Evolutionary conservation across 1,140 invertebrate genomes (phyloP).

Genomic region (Ditylenchus dipsaci): DNA sequence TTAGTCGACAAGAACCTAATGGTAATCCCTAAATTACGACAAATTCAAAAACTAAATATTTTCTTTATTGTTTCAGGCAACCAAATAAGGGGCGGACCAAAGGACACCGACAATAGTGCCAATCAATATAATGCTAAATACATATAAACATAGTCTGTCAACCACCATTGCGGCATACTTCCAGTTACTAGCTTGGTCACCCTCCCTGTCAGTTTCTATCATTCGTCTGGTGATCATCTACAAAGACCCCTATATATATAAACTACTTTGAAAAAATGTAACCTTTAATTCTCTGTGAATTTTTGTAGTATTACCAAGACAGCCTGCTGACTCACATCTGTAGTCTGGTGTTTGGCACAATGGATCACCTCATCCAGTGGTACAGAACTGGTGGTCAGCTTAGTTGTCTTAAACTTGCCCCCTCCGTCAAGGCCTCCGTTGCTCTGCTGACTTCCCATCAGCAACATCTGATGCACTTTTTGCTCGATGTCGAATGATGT

Average conservation of each 20-base stretch:
- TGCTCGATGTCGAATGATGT: slow-evolving; percentile 51
- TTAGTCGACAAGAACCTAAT: too few species aligned
- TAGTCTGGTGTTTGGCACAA: slow-evolving; percentile 1
- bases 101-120: slow-evolving; percentile 59
- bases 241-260: neutral
- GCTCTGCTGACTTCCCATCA: slow-evolving; percentile 1
- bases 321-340: slow-evolving; percentile 22
- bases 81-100: slow-evolving; percentile 53
- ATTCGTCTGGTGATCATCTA: slow-evolving; percentile 56
- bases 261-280: neutral
- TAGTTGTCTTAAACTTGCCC: neutral
- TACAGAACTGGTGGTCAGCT: slow-evolving; percentile 10
- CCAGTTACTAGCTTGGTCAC: slow-evolving; percentile 61
- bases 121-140: slow-evolving; percentile 61
- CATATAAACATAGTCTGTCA: slow-evolving; percentile 61
- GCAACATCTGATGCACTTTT: slow-evolving; percentile 37
- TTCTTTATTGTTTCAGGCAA: slow-evolving; percentile 28
- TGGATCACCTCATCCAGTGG: neutral
- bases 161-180: slow-evolving; percentile 64
- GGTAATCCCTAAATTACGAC: too few species aligned
- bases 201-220: slow-evolving; percentile 56
- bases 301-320: slow-evolving; percentile 48
- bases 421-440: slow-evolving; percentile 1
- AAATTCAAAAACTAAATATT: too few species aligned
- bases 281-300: slow-evolving; percentile 56